Conservation (phyloP, 2,797 vertebrate species). For the Schizopygopsis malacanthus region DNA sequence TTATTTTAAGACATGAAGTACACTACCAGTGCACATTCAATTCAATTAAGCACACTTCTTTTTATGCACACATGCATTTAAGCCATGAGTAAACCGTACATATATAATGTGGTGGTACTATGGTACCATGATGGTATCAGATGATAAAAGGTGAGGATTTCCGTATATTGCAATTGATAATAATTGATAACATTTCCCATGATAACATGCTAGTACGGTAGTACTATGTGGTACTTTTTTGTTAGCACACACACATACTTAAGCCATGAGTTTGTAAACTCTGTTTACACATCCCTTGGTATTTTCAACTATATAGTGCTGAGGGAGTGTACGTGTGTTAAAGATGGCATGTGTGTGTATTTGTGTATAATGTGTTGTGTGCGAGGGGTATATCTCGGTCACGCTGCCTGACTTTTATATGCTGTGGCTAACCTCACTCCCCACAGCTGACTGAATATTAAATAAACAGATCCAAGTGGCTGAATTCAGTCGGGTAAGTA, state of each 20-base stretch:
- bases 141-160: neutral
- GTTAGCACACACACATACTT: neutral
- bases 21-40: neutral
- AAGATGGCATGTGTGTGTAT: conserved; percentile 20
- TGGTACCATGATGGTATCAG: neutral
- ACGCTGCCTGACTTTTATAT: conserved; percentile 84
- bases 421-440: conserved; percentile 85
- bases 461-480: conserved; percentile 84
- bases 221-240: too few relatives aligned
- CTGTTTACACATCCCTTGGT: conserved; percentile 39
- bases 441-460: conserved; percentile 87
- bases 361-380: conserved; percentile 29
- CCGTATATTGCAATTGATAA: too few relatives aligned
- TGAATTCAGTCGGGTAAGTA: conserved; percentile 73
- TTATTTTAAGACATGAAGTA: neutral
- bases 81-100: neutral
- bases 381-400: conserved; percentile 75
- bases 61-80: neutral
- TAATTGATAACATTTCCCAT: neutral
- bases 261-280: conserved; percentile 29
- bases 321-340: conserved; percentile 30
- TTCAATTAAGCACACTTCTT: neutral
- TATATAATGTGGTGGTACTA: neutral
- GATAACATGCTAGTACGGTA: neutral
- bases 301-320: conserved; percentile 34